Evolutionary conservation across 2,888 invertebrate species (phyloP).

Genomic region (Drosophila anceps): DNA sequence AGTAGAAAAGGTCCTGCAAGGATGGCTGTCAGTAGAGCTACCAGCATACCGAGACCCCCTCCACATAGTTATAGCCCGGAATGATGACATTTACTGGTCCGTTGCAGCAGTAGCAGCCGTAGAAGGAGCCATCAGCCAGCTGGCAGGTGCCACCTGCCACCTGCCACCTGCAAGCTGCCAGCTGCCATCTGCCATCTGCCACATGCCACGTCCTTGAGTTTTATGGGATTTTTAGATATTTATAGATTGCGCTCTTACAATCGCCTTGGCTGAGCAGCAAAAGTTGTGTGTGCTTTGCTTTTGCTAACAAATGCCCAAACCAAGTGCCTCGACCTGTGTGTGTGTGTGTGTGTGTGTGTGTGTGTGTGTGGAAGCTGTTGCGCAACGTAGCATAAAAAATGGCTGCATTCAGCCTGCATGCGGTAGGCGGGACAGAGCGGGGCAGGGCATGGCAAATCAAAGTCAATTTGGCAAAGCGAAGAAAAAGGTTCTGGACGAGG

Average conservation of each 20-base stretch:
- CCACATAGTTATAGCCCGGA: conserved; percentile 22
- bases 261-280: conserved; percentile 36
- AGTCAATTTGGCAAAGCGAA: conserved; percentile 72
- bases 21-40: background rate
- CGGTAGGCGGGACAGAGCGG: conserved; percentile 1
- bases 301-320: conserved; percentile 45
- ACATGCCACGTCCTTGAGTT: conserved; percentile 63
- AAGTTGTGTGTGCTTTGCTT: conserved; percentile 42
- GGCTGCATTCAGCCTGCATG: conserved; percentile 59
- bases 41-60: background rate
- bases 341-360: conserved; percentile 10
- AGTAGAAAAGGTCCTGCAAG: background rate
- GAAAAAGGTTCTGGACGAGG: conserved; percentile 49
- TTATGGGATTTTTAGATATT: conserved; percentile 77
- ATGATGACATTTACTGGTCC: conserved; percentile 69
- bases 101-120: conserved; percentile 15
- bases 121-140: conserved; percentile 10
- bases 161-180: conserved; percentile 15
- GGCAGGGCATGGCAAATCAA: conserved; percentile 59
- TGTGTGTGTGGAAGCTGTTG: conserved; percentile 41
- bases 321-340: conserved; percentile 17
- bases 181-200: conserved; percentile 27
- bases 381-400: conserved; percentile 71
- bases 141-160: conserved; percentile 35
- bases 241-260: conserved; percentile 72